These are phyloP conservation scores for Aphelenchoides avenae DNA, from an alignment of 1,140 invertebrate species.

Conservation along the genomic window DNA sequence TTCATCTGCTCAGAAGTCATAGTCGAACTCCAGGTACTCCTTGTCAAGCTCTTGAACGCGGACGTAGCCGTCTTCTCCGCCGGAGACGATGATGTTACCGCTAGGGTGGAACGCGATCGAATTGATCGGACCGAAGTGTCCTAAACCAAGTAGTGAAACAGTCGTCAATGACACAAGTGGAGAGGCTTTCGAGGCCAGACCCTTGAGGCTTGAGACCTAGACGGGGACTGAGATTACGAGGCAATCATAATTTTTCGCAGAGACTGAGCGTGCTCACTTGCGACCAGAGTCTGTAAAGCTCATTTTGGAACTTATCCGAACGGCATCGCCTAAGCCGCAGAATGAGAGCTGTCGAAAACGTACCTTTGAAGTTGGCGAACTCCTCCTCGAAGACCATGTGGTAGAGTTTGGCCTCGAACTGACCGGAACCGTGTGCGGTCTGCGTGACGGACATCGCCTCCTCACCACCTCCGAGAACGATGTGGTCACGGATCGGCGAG, in stretches of 20 bases:
- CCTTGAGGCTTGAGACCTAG: no score
- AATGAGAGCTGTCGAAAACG: no score
- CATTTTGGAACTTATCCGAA: no score
- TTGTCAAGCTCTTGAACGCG: conserved; percentile 91
- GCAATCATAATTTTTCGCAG: no score
- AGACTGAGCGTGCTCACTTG: no score
- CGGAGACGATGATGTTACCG: conserved; percentile 83
- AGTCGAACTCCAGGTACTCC: conserved; percentile 91
- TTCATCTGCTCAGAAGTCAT: conserved; percentile 64
- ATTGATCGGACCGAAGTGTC: conserved; percentile 99
- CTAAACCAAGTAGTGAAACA: no score
- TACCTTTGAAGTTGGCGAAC: conserved; percentile 86
- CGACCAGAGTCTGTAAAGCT: no score
- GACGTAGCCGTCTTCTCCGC: conserved; percentile 97
- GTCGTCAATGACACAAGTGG: no score
- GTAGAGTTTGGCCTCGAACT: conserved; percentile 97
- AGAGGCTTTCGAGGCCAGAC: no score
- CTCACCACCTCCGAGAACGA: conserved; percentile 57
- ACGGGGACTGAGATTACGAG: no score
- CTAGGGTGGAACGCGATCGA: conserved; percentile 95
- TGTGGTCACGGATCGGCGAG: conserved; percentile 57
- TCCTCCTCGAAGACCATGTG: conserved; percentile 99
- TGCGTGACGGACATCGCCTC: conserved; percentile 77
- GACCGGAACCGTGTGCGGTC: conserved; percentile 85
- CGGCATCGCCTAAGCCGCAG: no score